Base-by-base conservation (phyloP, 2,797 vertebrate genomes). In the Galagoides demidoff region DNA sequence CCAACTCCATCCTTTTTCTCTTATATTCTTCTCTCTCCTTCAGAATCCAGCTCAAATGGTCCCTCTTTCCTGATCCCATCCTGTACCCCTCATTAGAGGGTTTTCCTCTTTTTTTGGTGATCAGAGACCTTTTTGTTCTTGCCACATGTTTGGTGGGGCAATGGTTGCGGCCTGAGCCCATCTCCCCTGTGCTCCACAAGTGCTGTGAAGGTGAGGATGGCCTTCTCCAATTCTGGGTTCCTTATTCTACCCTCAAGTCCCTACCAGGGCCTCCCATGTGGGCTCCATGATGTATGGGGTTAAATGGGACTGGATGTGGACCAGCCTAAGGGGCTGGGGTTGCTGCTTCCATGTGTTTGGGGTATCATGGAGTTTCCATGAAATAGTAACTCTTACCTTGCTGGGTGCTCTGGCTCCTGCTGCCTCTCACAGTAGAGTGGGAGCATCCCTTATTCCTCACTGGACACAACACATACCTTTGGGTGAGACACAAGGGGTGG, bases 201-300 rank as follows among this genome's bases (percentile, higher is more conserved):
- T 23, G 49, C 34, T 39, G 7, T 2, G 55, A 87, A n/a, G 45
- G 13, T 31, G 39, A 71, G 43, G 59, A 91, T 2, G 16, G 13
- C 34, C 27, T 64, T 55, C 64, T 68, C 25, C 61, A 13, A 63
- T 49, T 88, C 61, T 74, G 89, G 84, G 34, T 31, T 74, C 23
- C 31, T 31, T 2, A 0, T 39, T 71, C 27, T 23, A 0, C 59
- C 64, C 39, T 17, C 31, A 45, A 68, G 9, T 61, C 45, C 63
- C 55, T 10, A 31, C 14, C n/a, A 84, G 22, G 29, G 63, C 1
- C 16, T 79, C 31, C 25, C 64, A 9, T 4, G 2, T n/a, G 20
- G 13, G 37, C 11, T 79, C 37, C 29, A 16, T 0, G 0, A 1
- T 19, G 10, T 19, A 29, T 0, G 61, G 90, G 34, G 31, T 59